These are phyloP conservation scores for Melolontha melolontha DNA, from an alignment of 2,888 invertebrate genomes.

Conservation along the genomic window DNA sequence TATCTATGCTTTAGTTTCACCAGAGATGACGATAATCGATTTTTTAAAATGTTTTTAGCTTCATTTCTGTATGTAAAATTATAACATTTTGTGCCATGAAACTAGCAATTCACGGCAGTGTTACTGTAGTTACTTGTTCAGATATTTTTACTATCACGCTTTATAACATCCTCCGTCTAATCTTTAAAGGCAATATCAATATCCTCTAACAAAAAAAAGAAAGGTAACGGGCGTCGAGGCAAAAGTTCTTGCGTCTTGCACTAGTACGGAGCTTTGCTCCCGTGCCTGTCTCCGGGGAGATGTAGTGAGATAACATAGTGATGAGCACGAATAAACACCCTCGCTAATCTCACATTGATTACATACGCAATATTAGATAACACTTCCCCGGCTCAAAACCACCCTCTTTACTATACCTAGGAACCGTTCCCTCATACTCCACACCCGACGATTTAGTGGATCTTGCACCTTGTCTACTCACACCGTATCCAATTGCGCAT, in stretches of 20 bases:
- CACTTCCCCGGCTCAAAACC: conserved; percentile 55
- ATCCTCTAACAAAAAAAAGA: conserved; percentile 54
- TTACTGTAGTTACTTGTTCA: conserved; percentile 2
- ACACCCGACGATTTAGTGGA: conserved; percentile 45
- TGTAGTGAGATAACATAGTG: conserved; percentile 60
- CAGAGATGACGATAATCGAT: too few species aligned
- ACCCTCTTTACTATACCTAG: conserved; percentile 39
- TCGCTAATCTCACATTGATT: conserved; percentile 65
- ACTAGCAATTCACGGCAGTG: not conserved
- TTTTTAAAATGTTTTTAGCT: too few species aligned
- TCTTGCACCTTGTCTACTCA: conserved; percentile 49
- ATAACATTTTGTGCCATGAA: not conserved
- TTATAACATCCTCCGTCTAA: conserved; percentile 38
- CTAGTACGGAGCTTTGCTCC: conserved; percentile 42
- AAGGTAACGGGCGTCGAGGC: conserved; percentile 47
- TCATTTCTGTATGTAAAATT: too few species aligned
- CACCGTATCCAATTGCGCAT: conserved; percentile 54
- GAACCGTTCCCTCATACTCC: conserved; percentile 23
- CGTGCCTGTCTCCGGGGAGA: conserved; percentile 58
- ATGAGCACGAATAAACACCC: conserved; percentile 61
- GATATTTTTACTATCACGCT: conserved; percentile 22
- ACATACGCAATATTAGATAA: conserved; percentile 65
- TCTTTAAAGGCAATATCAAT: conserved; percentile 56
- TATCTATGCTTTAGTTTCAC: too few species aligned
- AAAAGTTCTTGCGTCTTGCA: conserved; percentile 46